phyloP scores from a whole-genome alignment of 1,140 invertebrate genomes.

The Metaphire vulgaris region DNA sequence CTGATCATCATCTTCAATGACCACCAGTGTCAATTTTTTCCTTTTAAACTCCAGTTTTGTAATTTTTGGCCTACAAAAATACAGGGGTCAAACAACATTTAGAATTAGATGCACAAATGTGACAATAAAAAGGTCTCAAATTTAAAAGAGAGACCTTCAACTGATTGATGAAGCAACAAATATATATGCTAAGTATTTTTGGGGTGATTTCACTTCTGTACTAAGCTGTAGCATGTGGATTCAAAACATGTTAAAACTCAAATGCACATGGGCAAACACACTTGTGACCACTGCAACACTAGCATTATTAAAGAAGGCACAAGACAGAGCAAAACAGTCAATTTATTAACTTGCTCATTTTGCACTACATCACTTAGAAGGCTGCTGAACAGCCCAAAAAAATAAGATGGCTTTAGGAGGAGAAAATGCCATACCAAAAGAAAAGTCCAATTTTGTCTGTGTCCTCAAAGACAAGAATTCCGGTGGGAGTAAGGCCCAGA shows the following conservation, averaged over 20 bases:
- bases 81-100: not conserved
- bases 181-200: too few species aligned
- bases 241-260: not conserved
- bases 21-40: conserved; percentile 56
- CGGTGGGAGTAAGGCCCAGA: conserved; percentile 91
- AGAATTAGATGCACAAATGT: not conserved
- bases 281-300: not conserved
- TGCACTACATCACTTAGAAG: not conserved
- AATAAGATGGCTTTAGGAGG: too few species aligned
- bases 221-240: too few species aligned
- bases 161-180: too few species aligned
- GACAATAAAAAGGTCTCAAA: not conserved
- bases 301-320: not conserved
- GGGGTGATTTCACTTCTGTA: too few species aligned
- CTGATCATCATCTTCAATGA: conserved; percentile 51
- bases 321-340: not conserved
- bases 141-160: not conserved
- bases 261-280: not conserved
- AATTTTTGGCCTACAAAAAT: conserved; percentile 69
- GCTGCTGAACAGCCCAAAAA: not conserved
- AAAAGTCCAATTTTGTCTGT: conserved; percentile 95
- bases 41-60: conserved; percentile 94
- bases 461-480: conserved; percentile 89
- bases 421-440: conserved; percentile 68
- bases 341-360: not conserved